phyloP scores from a whole-genome alignment of 2,797 vertebrate genomes.

The Thaleichthys pacificus region DNA sequence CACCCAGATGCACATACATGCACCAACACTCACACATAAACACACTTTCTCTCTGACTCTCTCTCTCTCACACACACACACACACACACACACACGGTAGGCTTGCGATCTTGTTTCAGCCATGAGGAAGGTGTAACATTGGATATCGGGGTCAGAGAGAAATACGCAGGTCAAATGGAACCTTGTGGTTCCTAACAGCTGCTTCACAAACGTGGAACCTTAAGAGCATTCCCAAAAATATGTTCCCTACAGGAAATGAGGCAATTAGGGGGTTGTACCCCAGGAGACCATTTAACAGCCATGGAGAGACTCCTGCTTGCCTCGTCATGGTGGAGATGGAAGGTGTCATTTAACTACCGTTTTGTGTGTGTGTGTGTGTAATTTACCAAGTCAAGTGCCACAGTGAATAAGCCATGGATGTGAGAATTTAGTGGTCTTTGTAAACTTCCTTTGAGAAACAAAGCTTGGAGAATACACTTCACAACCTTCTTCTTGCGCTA shows the following conservation, averaged over 20 bases:
- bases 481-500: too few species aligned
- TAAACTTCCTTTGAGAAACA: too few species aligned
- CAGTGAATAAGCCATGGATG: neutral
- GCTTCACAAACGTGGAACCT: conserved; percentile 50
- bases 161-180: conserved; percentile 55
- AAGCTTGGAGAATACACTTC: too few species aligned
- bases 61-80: neutral
- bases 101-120: conserved; percentile 48
- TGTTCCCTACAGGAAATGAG: conserved; percentile 43
- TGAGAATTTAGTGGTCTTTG: neutral
- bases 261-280: conserved; percentile 34
- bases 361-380: neutral
- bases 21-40: neutral
- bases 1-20: neutral
- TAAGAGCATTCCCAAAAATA: conserved; percentile 54
- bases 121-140: conserved; percentile 37
- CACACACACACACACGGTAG: conserved; percentile 17
- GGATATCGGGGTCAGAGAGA: conserved; percentile 43
- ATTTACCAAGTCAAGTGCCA: neutral
- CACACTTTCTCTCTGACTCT: neutral
- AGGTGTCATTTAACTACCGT: neutral
- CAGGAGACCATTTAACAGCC: neutral
- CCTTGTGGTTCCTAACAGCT: conserved; percentile 58
- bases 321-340: neutral
- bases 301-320: conserved; percentile 37